Conservation (phyloP, 2,113 vertebrate species). For the Phrynocephalus versicolor region DNA sequence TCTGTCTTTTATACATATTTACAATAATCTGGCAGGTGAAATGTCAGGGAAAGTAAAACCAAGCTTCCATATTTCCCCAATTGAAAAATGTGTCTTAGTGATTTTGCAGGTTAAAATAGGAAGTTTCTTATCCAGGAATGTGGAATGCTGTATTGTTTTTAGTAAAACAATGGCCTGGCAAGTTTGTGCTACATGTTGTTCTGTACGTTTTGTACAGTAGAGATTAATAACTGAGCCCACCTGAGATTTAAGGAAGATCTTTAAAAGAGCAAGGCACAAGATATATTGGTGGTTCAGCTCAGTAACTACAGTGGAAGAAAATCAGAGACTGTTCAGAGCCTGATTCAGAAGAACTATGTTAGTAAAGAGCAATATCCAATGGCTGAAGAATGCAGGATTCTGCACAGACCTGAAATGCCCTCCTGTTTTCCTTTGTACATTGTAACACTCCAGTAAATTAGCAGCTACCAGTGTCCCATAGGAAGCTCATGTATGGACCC, state of each 20-base stretch:
- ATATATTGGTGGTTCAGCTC: not conserved
- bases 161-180: slow-evolving; percentile 38
- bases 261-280: not conserved
- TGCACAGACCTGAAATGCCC: not conserved
- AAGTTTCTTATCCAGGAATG: slow-evolving; percentile 38
- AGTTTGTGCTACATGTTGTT: not conserved
- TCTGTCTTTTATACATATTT: slow-evolving; percentile 66
- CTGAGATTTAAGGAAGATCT: slow-evolving; percentile 15
- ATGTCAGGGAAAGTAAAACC: slow-evolving; percentile 69
- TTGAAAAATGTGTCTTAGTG: slow-evolving; percentile 39
- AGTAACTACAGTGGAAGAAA: not conserved
- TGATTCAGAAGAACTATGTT: not conserved
- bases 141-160: slow-evolving; percentile 28
- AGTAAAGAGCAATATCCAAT: not conserved
- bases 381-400: not conserved
- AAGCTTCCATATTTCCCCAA: slow-evolving; percentile 52
- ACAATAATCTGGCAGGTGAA: slow-evolving; percentile 69
- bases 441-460: not conserved
- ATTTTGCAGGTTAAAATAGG: slow-evolving; percentile 31
- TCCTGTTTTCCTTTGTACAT: not conserved
- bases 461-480: not conserved
- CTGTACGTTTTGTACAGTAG: not conserved
- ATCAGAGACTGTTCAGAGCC: slow-evolving; percentile 8
- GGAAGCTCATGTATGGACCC: not conserved
- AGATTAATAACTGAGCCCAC: not conserved